These are phyloP conservation scores for Cyprinella venusta DNA, from an alignment of 2,797 vertebrate species.

Conservation along the genomic window DNA sequence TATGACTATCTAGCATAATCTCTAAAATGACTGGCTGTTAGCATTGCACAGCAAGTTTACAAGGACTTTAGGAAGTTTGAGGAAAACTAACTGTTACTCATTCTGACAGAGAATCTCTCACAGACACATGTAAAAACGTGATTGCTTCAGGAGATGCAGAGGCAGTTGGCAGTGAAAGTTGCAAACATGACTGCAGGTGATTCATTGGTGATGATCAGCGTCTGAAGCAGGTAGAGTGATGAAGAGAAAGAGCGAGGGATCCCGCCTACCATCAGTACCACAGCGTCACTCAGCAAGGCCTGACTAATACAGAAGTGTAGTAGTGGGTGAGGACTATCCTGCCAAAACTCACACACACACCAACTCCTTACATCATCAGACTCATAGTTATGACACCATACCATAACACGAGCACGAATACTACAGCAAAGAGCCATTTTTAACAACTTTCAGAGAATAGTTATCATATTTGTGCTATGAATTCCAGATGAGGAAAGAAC, in stretches of 20 bases:
- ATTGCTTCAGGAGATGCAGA: conserved; percentile 57
- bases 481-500: not conserved
- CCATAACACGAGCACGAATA: conserved; percentile 39
- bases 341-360: conserved; percentile 57
- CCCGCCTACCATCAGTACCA: conserved; percentile 59
- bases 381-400: conserved; percentile 40
- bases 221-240: conserved; percentile 56
- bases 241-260: conserved; percentile 57
- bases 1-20: not conserved
- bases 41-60: not conserved
- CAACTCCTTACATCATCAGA: conserved; percentile 59
- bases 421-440: conserved; percentile 28
- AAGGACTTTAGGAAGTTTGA: conserved; percentile 18
- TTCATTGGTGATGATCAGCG: conserved; percentile 47
- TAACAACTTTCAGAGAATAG: conserved; percentile 20
- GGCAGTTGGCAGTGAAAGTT: conserved; percentile 54
- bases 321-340: conserved; percentile 62
- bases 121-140: conserved; percentile 47
- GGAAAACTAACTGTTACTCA: conserved; percentile 36
- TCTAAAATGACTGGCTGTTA: not conserved
- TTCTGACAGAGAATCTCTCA: conserved; percentile 31
- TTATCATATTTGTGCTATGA: not conserved
- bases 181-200: conserved; percentile 56
- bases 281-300: conserved; percentile 43
- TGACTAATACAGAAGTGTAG: conserved; percentile 57